These are phyloP conservation scores for Notodonta dromedarius DNA, from an alignment of 2,888 invertebrate species.

Conservation along the genomic window DNA sequence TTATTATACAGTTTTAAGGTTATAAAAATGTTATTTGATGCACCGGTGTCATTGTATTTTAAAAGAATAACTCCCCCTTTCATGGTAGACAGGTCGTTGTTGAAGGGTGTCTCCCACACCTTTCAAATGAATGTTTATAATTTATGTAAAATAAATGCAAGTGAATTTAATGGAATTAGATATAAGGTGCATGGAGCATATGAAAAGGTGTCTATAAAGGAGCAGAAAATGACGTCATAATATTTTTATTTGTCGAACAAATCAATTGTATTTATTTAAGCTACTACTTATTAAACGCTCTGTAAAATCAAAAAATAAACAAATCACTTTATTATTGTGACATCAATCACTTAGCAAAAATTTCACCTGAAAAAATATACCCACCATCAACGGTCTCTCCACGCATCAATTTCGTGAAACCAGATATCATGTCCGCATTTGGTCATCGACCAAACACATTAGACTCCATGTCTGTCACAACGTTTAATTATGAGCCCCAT, in stretches of 20 bases:
- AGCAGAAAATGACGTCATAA: too few relatives aligned
- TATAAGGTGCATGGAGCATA: too few relatives aligned
- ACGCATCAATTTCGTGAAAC: slow-evolving; percentile 51
- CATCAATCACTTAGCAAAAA: slow-evolving; percentile 40
- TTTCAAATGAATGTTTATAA: slow-evolving; percentile 9
- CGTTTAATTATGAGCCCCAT: slow-evolving; percentile 55
- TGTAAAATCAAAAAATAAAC: neutral
- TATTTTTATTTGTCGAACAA: too few relatives aligned
- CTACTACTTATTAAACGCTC: too few relatives aligned
- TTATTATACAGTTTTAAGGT: slow-evolving; percentile 37
- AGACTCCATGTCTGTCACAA: slow-evolving; percentile 54
- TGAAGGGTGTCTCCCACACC: slow-evolving; percentile 5
- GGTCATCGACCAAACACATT: slow-evolving; percentile 57
- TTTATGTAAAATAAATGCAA: slow-evolving; percentile 17
- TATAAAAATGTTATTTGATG: slow-evolving; percentile 38
- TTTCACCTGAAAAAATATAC: slow-evolving; percentile 16
- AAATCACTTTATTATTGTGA: slow-evolving; percentile 44
- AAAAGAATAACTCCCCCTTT: slow-evolving; percentile 34
- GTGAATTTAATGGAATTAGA: too few relatives aligned
- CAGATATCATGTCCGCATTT: slow-evolving; percentile 40
- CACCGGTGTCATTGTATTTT: slow-evolving; percentile 36
- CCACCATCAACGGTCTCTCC: slow-evolving; percentile 29
- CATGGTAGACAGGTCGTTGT: slow-evolving; percentile 22
- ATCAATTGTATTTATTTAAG: too few relatives aligned
- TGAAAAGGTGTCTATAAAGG: too few relatives aligned